Evolutionary conservation across 1,140 invertebrate species (phyloP).

Genomic region (Pristionchus pacificus): DNA sequence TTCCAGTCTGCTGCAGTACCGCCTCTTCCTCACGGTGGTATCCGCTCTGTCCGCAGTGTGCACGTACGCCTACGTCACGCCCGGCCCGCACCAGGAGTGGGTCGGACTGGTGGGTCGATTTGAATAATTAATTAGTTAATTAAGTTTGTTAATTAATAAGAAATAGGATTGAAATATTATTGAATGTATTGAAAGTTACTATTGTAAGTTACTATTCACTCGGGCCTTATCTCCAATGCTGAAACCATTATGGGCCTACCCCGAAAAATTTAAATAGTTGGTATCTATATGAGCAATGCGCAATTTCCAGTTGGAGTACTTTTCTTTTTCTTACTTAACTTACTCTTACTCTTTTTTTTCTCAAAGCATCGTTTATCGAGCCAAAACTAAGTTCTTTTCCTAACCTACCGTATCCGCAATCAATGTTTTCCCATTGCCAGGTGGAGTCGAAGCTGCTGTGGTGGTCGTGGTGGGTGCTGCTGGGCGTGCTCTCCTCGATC

Average conservation of each 20-base stretch:
- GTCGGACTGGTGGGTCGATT: constrained; percentile 58
- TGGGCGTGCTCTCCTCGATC: constrained; percentile 91
- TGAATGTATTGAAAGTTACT: too few species aligned
- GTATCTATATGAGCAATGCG: too few species aligned
- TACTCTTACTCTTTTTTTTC: too few species aligned
- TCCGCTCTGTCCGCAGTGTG: constrained; percentile 6
- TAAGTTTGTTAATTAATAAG: too few species aligned
- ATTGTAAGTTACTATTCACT: too few species aligned
- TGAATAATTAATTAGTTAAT: constrained; percentile 31
- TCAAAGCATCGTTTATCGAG: constrained; percentile 18
- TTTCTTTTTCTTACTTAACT: too few species aligned
- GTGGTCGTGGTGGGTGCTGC: constrained; percentile 86
- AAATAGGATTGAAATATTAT: too few species aligned
- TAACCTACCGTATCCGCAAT: neutral
- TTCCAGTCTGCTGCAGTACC: constrained; percentile 33
- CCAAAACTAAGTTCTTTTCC: constrained; percentile 13
- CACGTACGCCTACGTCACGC: constrained; percentile 41
- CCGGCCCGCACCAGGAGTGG: constrained; percentile 43
- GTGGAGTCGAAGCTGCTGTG: constrained; percentile 61
- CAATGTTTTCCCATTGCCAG: neutral
- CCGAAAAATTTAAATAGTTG: too few species aligned
- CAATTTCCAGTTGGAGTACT: too few species aligned
- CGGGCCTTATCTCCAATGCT: too few species aligned
- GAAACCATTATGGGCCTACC: too few species aligned
- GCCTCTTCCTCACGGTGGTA: constrained; percentile 22